These are phyloP conservation scores for Allobates femoralis DNA, from an alignment of 2,797 vertebrate genomes.

Conservation along the genomic window DNA sequence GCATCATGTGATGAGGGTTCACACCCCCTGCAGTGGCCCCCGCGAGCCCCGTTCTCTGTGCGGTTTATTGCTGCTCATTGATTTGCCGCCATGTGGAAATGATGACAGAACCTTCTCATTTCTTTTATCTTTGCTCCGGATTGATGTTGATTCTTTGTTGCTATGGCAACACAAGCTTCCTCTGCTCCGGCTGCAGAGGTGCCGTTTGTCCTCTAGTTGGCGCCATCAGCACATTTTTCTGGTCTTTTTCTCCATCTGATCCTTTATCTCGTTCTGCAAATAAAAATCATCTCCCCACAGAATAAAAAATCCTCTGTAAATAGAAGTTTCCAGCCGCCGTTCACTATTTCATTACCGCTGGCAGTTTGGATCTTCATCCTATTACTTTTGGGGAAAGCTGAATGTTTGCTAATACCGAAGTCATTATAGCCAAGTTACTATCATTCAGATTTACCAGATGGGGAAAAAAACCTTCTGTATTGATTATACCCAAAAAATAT, in stretches of 20 bases:
- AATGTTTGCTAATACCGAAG: no score
- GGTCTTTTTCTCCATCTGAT: neutral
- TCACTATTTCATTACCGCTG: no score
- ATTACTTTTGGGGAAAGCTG: no score
- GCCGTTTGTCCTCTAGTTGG: constrained; percentile 23
- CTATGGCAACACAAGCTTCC: constrained; percentile 44
- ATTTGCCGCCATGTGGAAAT: neutral
- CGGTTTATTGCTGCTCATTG: neutral
- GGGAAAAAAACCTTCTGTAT: no score
- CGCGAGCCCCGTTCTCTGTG: no score
- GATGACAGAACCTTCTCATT: constrained; percentile 18
- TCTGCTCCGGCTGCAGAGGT: neutral
- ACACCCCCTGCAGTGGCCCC: no score
- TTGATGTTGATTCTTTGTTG: constrained; percentile 35
- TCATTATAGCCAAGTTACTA: no score
- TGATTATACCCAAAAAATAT: no score
- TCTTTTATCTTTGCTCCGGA: neutral
- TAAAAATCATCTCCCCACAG: neutral
- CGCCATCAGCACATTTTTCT: neutral
- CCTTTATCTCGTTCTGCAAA: neutral
- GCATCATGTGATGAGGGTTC: no score
- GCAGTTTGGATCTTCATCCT: no score
- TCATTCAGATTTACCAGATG: no score
- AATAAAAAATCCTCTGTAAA: neutral
- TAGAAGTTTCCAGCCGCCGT: no score